phyloP scores from a whole-genome alignment of 2,888 invertebrate genomes.

The Micoletzkya japonica region DNA sequence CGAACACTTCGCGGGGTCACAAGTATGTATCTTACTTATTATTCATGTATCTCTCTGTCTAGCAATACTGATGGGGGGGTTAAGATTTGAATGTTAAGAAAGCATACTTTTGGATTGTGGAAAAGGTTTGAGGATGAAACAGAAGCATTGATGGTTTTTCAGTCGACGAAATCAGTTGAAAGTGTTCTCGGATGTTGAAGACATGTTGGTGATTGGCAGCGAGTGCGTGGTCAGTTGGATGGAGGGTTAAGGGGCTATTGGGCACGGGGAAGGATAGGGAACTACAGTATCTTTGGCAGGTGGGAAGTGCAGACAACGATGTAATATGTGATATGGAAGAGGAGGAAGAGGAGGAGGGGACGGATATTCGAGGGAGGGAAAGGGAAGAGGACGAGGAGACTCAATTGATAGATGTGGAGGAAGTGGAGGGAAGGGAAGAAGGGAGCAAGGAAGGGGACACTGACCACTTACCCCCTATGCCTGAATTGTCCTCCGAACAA shows the following conservation, averaged over 20 bases:
- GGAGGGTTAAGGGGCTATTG: not conserved
- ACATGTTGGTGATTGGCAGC: too few species aligned
- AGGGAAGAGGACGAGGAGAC: not conserved
- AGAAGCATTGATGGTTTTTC: not conserved
- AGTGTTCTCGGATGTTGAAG: not conserved
- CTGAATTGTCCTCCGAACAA: not conserved
- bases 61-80: too few species aligned
- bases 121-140: not conserved
- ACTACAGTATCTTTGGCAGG: too few species aligned
- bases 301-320: not conserved
- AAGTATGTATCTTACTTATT: too few species aligned
- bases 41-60: too few species aligned
- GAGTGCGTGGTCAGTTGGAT: conserved; percentile 22
- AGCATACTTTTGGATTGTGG: too few species aligned
- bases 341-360: conserved; percentile 4
- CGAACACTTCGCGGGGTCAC: too few species aligned
- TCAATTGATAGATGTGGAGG: not conserved
- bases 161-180: conserved; percentile 4
- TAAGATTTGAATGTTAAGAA: too few species aligned
- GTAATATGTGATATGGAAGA: conserved; percentile 8
- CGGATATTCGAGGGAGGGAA: not conserved
- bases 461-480: too few species aligned
- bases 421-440: not conserved
- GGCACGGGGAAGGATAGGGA: not conserved
- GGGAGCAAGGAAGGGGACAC: not conserved